Evolutionary conservation across 1,140 invertebrate species (phyloP), one percentile per base, ranked within the genome.

Genomic region (Chironomus tepperi): DNA sequence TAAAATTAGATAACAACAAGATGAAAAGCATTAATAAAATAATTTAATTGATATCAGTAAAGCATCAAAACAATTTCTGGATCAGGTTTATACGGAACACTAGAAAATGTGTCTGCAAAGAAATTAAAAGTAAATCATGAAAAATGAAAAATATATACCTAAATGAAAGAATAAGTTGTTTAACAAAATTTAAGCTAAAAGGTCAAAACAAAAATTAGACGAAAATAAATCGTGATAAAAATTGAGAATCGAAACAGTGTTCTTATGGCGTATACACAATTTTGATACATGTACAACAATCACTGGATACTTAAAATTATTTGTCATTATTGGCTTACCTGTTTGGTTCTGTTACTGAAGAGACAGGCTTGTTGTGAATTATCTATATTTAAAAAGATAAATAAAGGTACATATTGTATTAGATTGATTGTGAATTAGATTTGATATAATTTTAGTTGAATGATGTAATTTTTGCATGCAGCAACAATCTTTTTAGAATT

Each of bases 291-390:
- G 7, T 73, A 12, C 16, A 9, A 42, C 73, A n/a, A n/a, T n/a
- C n/a, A 73, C 47, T 57, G 47, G 19, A 73, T 42, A 43, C 73
- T 43, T n/a, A 7, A 24, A 73, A 43, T 9, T 12, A 72, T 42
- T 43, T 7, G 42, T 24, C n/a, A 42, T 75, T 43, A 73, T 72
- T 75, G n/a, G 19, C 42, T 19, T 79, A 82, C 81, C 81, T 81
- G 77, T 78, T 79, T 16, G 80, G 78, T 74, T 82, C 81, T 75
- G 75, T 76, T 75, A 75, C 77, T 43, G 77, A 74, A 64, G 79
- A 70, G 74, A 75, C 79, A 9, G 75, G 74, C 73, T 75, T 74
- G 43, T 72, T 81, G 74, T 81, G 80, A 80, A 82, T 82, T 81
- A 82, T 82, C 81, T 82, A 77, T 64, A 78, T 70, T 74, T 3